Conservation (phyloP, 1,140 invertebrate species). For the Drosophila lacteicornis region DNA sequence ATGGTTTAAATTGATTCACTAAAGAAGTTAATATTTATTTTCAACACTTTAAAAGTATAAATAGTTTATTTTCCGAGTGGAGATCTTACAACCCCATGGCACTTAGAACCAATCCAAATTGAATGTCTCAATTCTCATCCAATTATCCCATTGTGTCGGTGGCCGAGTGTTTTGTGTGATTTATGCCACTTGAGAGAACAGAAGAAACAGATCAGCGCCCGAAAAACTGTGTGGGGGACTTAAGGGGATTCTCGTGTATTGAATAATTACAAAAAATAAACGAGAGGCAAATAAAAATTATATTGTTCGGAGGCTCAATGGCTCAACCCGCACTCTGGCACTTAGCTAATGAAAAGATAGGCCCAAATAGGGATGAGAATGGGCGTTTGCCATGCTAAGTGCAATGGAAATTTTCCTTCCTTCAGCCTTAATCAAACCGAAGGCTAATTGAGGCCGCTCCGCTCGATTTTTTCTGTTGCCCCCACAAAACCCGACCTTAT, state of each 20-base stretch:
- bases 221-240: conserved; percentile 32
- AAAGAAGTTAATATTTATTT: background rate
- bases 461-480: conserved; percentile 14
- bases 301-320: conserved; percentile 43
- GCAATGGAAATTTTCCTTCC: conserved; percentile 44
- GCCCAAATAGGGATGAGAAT: background rate
- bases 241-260: conserved; percentile 11
- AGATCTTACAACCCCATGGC: conserved; percentile 15
- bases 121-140: conserved; percentile 73
- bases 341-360: conserved; percentile 74
- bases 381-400: conserved; percentile 37
- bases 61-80: background rate
- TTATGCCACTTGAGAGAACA: conserved; percentile 70
- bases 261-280: conserved; percentile 54
- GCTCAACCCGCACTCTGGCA: conserved; percentile 35
- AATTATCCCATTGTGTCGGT: conserved; percentile 75
- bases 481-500: conserved; percentile 20
- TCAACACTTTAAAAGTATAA: too few relatives aligned
- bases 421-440: conserved; percentile 36
- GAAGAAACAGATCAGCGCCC: conserved; percentile 66
- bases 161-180: conserved; percentile 66
- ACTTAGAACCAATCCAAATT: conserved; percentile 25
- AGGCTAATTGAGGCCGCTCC: conserved; percentile 59
- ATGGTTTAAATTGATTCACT: background rate
- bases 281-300: conserved; percentile 43